Evolutionary conservation across 2,888 invertebrate genomes (phyloP), one percentile per base, ranked within the genome.

Genomic region (Incurvaria masculella): DNA sequence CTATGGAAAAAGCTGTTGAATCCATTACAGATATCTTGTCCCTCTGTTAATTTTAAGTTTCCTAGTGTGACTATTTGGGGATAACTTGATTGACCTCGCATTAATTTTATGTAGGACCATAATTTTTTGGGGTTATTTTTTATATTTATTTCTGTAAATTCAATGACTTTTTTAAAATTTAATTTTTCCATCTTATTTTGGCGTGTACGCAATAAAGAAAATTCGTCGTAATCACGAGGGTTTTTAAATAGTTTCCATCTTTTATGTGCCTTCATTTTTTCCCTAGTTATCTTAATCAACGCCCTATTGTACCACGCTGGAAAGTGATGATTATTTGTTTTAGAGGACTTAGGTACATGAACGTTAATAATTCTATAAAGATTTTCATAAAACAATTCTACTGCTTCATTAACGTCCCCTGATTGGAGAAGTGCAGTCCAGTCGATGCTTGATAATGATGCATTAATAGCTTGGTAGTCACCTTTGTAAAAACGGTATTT

Each of bases 151-250:
- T 33, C 33, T 4, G 14, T n/a, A 14, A 33, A n/a, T 33, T 4
- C 33, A 14, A 33, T 33, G 14, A 8, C 14, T n/a, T 14, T 8
- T n/a, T 33, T 33, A 8, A 20, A 27, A 39, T 20, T 6, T 10
- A n/a, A n/a, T 14, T 14, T 33, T 20, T 45, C 38, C 4, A 20
- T 16, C 4, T 38, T 11, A 19, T 33, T n/a, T 27, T 45, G 45
- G 3, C 45, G 16, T 3, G 33, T 11, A 6, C 45, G 16, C 2
- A 45, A 20, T 2, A 45, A 20, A 8, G 26, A 20, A 19, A 45
- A 45, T 17, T 45, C 45, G n/a, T 45, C 45, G 14, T 45, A 26
- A 16, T 45, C 45, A 33, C 16, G 38, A 1, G 38, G 45, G 17
- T 45, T 45, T 2, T 26, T 38, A 17, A 16, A 27, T 14, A n/a